These are phyloP conservation scores for Mus minutoides DNA, from an alignment of 2,797 vertebrate species.

Conservation along the genomic window DNA sequence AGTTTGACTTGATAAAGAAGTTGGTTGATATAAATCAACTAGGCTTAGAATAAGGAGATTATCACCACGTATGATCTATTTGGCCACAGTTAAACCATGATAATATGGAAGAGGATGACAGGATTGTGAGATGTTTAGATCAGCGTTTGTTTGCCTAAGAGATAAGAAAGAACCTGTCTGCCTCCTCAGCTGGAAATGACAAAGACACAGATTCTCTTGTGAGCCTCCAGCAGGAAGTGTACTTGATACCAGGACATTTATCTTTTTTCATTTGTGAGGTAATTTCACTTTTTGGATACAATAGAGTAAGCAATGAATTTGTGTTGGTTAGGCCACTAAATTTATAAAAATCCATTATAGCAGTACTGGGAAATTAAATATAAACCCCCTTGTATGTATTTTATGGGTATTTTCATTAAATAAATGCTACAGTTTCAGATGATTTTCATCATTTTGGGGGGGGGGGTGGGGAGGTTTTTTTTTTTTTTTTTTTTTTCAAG, in stretches of 20 bases:
- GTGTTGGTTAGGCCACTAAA: neutral
- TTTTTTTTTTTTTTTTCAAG: too few relatives aligned
- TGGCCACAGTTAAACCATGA: neutral
- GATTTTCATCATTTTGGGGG: too few relatives aligned
- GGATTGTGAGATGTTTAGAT: neutral
- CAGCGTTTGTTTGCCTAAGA: neutral
- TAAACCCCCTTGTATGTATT: neutral
- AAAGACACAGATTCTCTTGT: neutral
- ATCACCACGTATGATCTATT: neutral
- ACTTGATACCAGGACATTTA: neutral
- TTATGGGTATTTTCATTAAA: neutral
- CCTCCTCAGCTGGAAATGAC: neutral
- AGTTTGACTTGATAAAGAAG: neutral
- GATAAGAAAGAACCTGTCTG: neutral
- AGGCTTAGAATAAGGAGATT: neutral
- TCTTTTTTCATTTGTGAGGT: neutral
- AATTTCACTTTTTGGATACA: neutral
- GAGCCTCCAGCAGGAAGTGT: neutral
- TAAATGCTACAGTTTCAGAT: neutral
- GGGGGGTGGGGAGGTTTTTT: too few relatives aligned
- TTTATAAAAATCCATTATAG: neutral
- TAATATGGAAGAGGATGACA: neutral
- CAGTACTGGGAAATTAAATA: neutral
- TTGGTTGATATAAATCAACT: neutral
- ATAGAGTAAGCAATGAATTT: neutral